Conservation (phyloP, 2,888 invertebrate species). For the Escarpia spicata region DNA sequence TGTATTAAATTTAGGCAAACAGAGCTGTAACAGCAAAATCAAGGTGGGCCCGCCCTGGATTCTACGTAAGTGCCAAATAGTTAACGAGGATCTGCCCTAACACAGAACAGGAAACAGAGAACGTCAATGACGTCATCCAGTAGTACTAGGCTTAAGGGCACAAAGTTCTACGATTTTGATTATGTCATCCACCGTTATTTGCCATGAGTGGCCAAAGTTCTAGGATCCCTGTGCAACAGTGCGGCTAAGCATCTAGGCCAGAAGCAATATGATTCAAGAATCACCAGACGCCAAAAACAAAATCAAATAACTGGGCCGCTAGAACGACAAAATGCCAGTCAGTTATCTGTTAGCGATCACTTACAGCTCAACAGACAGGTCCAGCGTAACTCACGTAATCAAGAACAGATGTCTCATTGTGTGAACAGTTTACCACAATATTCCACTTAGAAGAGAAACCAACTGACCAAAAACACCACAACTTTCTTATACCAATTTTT, state of each 20-base stretch:
- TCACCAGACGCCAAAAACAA: neutral
- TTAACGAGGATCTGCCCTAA: too few relatives aligned
- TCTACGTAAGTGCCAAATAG: too few relatives aligned
- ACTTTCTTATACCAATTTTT: neutral
- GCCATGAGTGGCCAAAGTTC: neutral
- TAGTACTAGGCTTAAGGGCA: too few relatives aligned
- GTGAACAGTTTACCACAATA: neutral
- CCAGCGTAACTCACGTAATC: neutral
- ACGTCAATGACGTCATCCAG: too few relatives aligned
- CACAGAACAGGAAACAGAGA: too few relatives aligned
- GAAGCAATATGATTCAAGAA: neutral
- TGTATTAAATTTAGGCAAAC: too few relatives aligned
- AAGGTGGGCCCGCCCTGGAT: too few relatives aligned
- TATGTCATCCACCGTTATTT: neutral
- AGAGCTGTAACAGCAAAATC: too few relatives aligned
- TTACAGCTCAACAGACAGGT: neutral
- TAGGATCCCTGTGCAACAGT: neutral
- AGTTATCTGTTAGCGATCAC: neutral
- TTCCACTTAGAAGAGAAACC: neutral
- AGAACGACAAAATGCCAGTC: neutral
- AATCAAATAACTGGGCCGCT: neutral
- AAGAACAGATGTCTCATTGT: neutral
- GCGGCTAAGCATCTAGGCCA: neutral
- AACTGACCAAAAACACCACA: neutral
- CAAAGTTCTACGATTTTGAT: neutral